Evolutionary conservation across 2,888 invertebrate species (phyloP), one percentile per base, ranked within the genome.

Genomic region (Dromius quadrimaculatus): DNA sequence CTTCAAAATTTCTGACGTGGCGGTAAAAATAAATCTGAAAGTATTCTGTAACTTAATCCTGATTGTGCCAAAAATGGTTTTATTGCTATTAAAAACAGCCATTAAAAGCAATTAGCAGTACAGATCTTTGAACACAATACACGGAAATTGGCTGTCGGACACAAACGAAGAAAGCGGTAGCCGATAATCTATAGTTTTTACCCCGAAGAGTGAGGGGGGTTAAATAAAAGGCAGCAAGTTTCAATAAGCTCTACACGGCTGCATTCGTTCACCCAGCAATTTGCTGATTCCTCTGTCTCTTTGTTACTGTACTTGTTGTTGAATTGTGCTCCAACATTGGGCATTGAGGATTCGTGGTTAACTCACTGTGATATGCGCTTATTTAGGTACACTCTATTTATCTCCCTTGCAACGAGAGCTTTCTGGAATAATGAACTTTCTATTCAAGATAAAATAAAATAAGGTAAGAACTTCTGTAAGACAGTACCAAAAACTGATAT

Each of bases 11-110:
- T n/a, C n/a, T n/a, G n/a, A n/a, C n/a, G n/a, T n/a, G n/a, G n/a
- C n/a, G n/a, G n/a, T 11, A 15, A 11, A 50, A 50, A n/a, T 23
- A 9, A 50, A 23, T 61, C 4, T n/a, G 17, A 34, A 64, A 47
- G 38, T 64, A 64, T 64, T 43, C 45, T 47, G 61, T 45, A 64
- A 43, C 17, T 20, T 3, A 15, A 54, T 20, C 34, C 36, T 19
- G 15, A 61, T 74, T 73, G 75, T 74, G 77, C 28, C 28, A 28
- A 54, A 54, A 47, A 22, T 15, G 50, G 23, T 19, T 50, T 28
- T 13, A 5, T 78, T 78, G 78, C 77, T 76, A 78, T 78, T 79
- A 77, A 78, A 78, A 77, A 76, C 76, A 75, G 74, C 76, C 77
- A 77, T 78, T 79, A 79, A 74, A 73, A 74, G 75, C 78, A 78